Base-by-base conservation (phyloP, 2,113 vertebrate genomes). In the Nestor notabilis region DNA sequence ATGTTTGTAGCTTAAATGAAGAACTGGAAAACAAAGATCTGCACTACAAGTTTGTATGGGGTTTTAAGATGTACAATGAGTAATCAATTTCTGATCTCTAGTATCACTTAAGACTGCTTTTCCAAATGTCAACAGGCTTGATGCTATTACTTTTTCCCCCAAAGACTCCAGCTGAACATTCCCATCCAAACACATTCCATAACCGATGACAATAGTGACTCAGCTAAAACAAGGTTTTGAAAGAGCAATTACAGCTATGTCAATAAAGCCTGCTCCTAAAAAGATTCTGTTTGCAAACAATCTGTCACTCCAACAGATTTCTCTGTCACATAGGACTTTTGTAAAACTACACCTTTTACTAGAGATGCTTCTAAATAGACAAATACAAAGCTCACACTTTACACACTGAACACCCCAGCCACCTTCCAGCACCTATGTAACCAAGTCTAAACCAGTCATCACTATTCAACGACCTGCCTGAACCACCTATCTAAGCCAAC, bases 161-260 rank as follows among this genome's bases (percentile, higher is more conserved):
- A 78, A 89, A 89, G 84, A 77, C 79, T 93, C 39, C 55, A 89
- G 85, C 70, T 46, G 58, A 96, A 87, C 1, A 25, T 70, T 90
- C 65, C 86, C 70, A 93, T 89, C 88, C 83, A 93, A 95, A 93
- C 55, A 81, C 91, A 94, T 77, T 94, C 96, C 84, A 84, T 20
- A 89, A 77, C 53, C 11, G 20, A 70, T 78, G 69, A 97, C 92
- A 97, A 95, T 87, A 89, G 72, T 98, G 96, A 97, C 95, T 97
- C 97, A 97, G 97, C 94, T 95, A 96, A 96, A 98, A 61, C 39
- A 93, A 85, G 63, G 69, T 92, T 77, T 92, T 93, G 74, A 64
- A 94, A 93, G 56, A 87, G 64, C 76, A 53, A 53, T 47, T 87
- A 76, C 80, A 93, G 68, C 49, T 87, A 35, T 39, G 41, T 43